These are phyloP conservation scores for Ceratosolen solmsi DNA, from an alignment of 1,140 invertebrate genomes.

Conservation along the genomic window DNA sequence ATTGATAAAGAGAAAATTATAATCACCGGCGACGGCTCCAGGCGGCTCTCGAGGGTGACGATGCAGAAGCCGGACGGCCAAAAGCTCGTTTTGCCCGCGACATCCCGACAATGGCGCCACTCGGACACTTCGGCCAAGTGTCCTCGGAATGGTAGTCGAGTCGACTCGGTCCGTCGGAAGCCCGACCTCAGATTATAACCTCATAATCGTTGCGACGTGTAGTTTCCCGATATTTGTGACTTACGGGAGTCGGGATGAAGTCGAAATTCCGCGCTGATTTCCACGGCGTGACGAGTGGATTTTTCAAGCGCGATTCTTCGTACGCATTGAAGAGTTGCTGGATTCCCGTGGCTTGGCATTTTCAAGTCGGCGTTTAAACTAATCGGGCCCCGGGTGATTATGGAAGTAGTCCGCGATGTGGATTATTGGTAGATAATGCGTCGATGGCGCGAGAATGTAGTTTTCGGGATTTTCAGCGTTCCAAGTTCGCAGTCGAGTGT, in stretches of 20 bases:
- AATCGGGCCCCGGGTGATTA: too few relatives aligned
- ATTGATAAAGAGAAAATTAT: not conserved
- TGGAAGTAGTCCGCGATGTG: too few relatives aligned
- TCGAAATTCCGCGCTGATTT: not conserved
- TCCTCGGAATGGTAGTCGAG: slow-evolving; percentile 46
- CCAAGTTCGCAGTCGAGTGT: too few relatives aligned
- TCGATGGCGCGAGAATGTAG: too few relatives aligned
- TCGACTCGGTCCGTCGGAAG: slow-evolving; percentile 11
- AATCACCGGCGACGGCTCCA: slow-evolving; percentile 6
- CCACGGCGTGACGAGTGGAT: not conserved
- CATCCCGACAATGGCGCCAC: slow-evolving; percentile 50
- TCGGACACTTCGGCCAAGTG: slow-evolving; percentile 55
- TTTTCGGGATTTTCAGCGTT: too few relatives aligned
- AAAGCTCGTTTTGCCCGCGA: not conserved
- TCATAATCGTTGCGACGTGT: slow-evolving; percentile 46
- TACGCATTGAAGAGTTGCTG: too few relatives aligned
- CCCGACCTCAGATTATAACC: slow-evolving; percentile 25
- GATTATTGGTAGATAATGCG: too few relatives aligned
- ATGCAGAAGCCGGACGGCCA: slow-evolving; percentile 2
- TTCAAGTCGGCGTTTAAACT: too few relatives aligned
- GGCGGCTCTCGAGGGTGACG: slow-evolving; percentile 6
- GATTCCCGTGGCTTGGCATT: too few relatives aligned
- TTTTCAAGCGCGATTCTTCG: too few relatives aligned
- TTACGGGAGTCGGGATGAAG: slow-evolving; percentile 6
- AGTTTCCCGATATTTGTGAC: slow-evolving; percentile 44